Base-by-base conservation (phyloP, 1,140 invertebrate genomes). In the Gryon sp. region DNA sequence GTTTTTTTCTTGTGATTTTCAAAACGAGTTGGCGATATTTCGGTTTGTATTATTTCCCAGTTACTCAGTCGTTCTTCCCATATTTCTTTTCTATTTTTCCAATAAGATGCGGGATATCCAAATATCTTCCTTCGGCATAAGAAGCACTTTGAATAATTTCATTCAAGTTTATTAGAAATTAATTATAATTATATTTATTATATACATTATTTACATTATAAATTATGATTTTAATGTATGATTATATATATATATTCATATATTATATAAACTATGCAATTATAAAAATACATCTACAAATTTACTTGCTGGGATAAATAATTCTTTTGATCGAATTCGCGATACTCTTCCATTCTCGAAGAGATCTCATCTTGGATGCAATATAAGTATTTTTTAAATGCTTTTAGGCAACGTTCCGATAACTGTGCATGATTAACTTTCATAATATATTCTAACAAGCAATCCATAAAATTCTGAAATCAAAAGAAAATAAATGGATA, bases 361-460 rank as follows among this genome's bases (percentile, higher is more conserved):
- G 40, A 59, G 8, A 81, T 69, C 62, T 76, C 72, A 11, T 78
- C 57, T 40, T 69, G 9, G 5, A 84, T 65, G 45, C 74, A 72
- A n/a, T 79, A 72, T n/a, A 83, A 76, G 16, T 81, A 83, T 19
- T 70, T 78, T 14, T 63, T 70, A 14, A 81, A 41, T 5, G 75
- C 52, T 41, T 73, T 32, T 40, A 53, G n/a, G n/a, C n/a, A 59
- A 41, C 75, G 77, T 7, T 76, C 40, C 2, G 40, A 9, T 20
- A 75, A 78, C 75, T 81, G 5, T 14, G 4, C n/a, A 14, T 76
- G 78, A 53, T 66, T 80, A 0, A 68, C 72, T 41, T 43, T 57
- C 0, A 55, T 41, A 30, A 84, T 41, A 45, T 83, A 84, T 3
- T 78, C 26, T 1, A 81, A 26, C 12, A 84, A 55, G 24, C 38